Base-by-base conservation (phyloP, 1,140 invertebrate species). In the Pseudomyrmex dendroicus region DNA sequence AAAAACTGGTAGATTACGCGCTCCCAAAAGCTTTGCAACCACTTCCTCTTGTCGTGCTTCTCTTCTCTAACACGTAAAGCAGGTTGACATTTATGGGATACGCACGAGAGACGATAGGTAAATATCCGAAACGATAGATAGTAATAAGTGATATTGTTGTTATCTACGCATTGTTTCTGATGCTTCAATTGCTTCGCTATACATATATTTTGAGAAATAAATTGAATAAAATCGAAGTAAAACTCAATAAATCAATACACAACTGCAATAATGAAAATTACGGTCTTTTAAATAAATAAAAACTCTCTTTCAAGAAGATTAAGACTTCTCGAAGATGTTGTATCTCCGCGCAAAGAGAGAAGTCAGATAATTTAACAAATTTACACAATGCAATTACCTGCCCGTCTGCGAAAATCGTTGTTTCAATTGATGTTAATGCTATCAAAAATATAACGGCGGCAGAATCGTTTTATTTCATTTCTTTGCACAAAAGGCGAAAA, bases 1-100 rank as follows among this genome's bases (percentile, higher is more conserved):
- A 74, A 82, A 76, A 56, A 63, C 80, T 82, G 84, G 44, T 77
- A 80, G 86, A 89, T 89, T 88, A 89, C 61, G 70, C 84, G 82
- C 62, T 66, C 84, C 62, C 62, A 57, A 66, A 59, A 80, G 22
- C 74, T 35, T 74, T 8, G 25, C 44, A 80, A 86, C 67, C 54
- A 52, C 50, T 9, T 44, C 54, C 70, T 57, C 17, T 80, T 17
- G 25, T 25, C 0, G 25, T 3, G 25, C 12, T 50, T 59, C 63
- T 57, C 17, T 80, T 20, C 22, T 46, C 82, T 20, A 64, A 73
- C 7, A 17, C 63, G 62, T 59, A 57, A 78, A 56, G 52, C 54
- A 50, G 13, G 46, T 59, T 70, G 35, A 67, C 13, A 15, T 59
- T 67, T 52, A 50, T 62, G 59, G 15, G 57, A 72, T 76, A 83